Conservation (phyloP, 2,888 invertebrate genomes). For the Gandaritis pyraliata region DNA sequence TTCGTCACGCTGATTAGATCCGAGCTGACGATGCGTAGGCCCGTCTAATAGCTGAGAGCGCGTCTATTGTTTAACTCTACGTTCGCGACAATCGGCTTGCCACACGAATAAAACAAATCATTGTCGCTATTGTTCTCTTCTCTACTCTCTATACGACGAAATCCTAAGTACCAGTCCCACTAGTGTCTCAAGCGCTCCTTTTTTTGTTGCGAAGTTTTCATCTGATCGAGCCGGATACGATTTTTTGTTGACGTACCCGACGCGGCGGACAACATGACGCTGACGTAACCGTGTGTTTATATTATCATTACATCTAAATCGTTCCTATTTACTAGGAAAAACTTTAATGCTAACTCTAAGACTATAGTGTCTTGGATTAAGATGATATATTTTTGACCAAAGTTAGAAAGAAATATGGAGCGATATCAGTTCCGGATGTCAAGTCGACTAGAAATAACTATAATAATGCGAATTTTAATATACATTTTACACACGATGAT, state of each 20-base stretch:
- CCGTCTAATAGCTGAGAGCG: conserved; percentile 59
- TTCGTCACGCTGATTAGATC: conserved; percentile 55
- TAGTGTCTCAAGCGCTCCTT: conserved; percentile 47
- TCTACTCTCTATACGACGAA: conserved; percentile 49
- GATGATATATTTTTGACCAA: conserved; percentile 2
- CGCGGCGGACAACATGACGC: conserved; percentile 60
- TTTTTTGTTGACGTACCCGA: conserved; percentile 61
- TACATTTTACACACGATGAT: conserved; percentile 33
- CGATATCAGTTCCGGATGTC: conserved; percentile 32
- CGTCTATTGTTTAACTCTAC: conserved; percentile 65
- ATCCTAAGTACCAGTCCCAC: conserved; percentile 20
- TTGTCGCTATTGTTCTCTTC: conserved; percentile 64
- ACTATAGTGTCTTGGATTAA: conserved; percentile 6
- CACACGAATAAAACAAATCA: conserved; percentile 55
- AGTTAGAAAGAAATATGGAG: conserved; percentile 18
- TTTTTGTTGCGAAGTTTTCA: conserved; percentile 59
- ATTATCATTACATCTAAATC: conserved; percentile 59
- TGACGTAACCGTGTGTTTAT: conserved; percentile 72
- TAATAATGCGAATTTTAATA: conserved; percentile 30
- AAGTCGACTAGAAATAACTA: conserved; percentile 26
- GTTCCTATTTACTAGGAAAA: conserved; percentile 49
- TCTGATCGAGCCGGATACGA: conserved; percentile 70
- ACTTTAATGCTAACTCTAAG: conserved; percentile 20
- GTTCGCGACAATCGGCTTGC: conserved; percentile 55
- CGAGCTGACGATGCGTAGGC: conserved; percentile 56